Base-by-base conservation (phyloP, 2,888 invertebrate genomes). In the Idaea dimidiata region DNA sequence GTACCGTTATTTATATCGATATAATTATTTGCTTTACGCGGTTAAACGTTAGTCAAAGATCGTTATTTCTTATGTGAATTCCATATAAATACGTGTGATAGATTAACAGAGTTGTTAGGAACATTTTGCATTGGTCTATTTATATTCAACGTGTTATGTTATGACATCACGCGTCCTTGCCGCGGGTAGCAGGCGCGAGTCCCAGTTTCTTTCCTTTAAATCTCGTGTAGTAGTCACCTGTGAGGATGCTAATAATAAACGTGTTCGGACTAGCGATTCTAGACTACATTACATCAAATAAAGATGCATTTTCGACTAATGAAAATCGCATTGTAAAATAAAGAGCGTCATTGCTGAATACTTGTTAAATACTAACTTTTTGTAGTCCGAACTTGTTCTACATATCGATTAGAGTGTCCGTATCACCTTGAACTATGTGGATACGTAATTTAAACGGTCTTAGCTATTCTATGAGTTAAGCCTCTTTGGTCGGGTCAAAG, bases 131-230 rank as follows among this genome's bases (percentile, higher is more conserved):
- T 67, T 70, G 72, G 70, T 71, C 73, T 83, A 85, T 88, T 87
- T 82, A 84, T 86, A 85, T 86, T 85, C 83, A 77, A 69, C 66
- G 78, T 72, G 76, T 77, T 83, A 84, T 78, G 83, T 80, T 76
- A 77, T 91, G 89, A 90, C 88, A 83, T 91, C 91, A 90, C 81
- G 75, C 84, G 91, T 84, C 91, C 91, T 91, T 91, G 91, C 78
- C 77, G 79, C 80, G 81, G 87, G 88, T 86, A 84, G 83, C 84
- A 73, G 69, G 75, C 76, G 77, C 79, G 82, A 87, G 88, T 87
- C 88, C 89, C 83, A 86, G 84, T 86, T 87, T 82, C 84, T 83
- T 77, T 82, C 82, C 80, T 84, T 82, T 83, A 17, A 56, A 89
- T 91, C 91, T 90, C 87, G 88, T 88, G 83, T 82, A 88, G 87